phyloP scores from a whole-genome alignment of 2,113 vertebrate genomes.

The Megaceryle torquata region DNA sequence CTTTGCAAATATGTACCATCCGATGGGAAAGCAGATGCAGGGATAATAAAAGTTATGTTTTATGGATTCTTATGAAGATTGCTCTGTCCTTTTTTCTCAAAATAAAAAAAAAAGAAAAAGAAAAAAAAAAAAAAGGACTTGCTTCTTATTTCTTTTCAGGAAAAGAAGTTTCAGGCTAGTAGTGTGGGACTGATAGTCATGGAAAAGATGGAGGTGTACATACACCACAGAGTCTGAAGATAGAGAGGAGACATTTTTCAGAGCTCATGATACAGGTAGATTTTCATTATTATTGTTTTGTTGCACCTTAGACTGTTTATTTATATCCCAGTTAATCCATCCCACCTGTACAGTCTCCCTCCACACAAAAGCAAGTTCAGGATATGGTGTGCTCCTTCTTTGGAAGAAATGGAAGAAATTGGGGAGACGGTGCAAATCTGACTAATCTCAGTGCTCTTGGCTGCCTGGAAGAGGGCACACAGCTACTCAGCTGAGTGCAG shows the following conservation, averaged over 20 bases:
- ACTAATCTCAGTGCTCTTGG: not conserved
- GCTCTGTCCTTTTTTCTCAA: not conserved
- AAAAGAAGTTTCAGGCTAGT: not conserved
- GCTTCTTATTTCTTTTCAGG: not conserved
- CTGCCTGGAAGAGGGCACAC: not conserved
- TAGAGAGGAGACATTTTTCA: not conserved
- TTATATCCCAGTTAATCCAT: not conserved
- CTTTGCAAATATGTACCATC: constrained; percentile 5
- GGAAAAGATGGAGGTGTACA: not conserved
- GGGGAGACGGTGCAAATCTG: not conserved
- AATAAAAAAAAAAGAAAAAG: not conserved
- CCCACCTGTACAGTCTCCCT: not conserved
- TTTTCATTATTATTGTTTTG: not conserved
- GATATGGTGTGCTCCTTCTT: not conserved
- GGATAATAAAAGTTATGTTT: not conserved
- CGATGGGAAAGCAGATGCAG: constrained; percentile 1
- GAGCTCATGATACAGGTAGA: not conserved
- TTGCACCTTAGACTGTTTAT: not conserved
- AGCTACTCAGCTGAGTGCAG: not conserved
- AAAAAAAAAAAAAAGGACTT: fast-evolving
- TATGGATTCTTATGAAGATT: not conserved
- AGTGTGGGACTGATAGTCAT: not conserved
- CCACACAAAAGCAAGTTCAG: not conserved
- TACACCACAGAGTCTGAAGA: not conserved
- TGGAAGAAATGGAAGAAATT: not conserved